A percentile compares a stretch with the other conserved stretches of the same genome.
Conservation (phyloP, 2,888 invertebrate genomes). For the Sipha maydis region DNA sequence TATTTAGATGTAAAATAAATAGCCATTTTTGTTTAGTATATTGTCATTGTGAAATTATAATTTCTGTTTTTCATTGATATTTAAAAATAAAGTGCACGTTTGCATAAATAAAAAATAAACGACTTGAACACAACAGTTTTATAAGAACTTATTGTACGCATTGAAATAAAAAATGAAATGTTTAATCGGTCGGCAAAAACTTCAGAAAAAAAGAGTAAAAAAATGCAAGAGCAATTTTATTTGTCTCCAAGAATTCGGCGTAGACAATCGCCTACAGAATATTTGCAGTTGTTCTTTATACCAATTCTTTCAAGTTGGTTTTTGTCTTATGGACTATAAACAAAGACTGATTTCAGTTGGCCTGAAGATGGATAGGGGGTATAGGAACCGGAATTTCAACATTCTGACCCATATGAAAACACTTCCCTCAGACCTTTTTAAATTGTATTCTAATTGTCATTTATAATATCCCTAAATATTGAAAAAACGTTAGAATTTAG, state of each 20-base stretch:
- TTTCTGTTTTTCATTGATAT: too few relatives aligned
- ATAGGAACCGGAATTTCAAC: conserved; percentile 56
- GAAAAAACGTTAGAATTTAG: not conserved
- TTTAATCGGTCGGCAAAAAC: conserved; percentile 53
- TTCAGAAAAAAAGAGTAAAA: conserved; percentile 39
- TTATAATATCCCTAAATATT: not conserved
- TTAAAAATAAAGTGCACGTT: too few relatives aligned
- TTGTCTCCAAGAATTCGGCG: conserved; percentile 33
- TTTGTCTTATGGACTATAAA: conserved; percentile 35
- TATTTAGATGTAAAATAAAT: too few relatives aligned
- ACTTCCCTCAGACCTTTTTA: conserved; percentile 24
- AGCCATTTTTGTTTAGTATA: too few relatives aligned
- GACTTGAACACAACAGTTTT: not conserved
- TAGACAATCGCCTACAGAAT: conserved; percentile 45
- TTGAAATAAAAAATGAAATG: conserved; percentile 1
- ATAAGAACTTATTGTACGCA: not conserved
- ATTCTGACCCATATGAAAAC: conserved; percentile 47
- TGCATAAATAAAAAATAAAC: not conserved
- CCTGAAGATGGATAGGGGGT: not conserved
- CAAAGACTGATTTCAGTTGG: conserved; percentile 42
- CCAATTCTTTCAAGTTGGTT: not conserved
- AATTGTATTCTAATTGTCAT: conserved; percentile 19
- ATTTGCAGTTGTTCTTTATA: conserved; percentile 54
- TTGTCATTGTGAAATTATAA: too few relatives aligned
- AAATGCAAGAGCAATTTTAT: conserved; percentile 39